These are phyloP conservation scores for Prorops nasuta DNA, from an alignment of 1,140 invertebrate genomes.

Conservation along the genomic window DNA sequence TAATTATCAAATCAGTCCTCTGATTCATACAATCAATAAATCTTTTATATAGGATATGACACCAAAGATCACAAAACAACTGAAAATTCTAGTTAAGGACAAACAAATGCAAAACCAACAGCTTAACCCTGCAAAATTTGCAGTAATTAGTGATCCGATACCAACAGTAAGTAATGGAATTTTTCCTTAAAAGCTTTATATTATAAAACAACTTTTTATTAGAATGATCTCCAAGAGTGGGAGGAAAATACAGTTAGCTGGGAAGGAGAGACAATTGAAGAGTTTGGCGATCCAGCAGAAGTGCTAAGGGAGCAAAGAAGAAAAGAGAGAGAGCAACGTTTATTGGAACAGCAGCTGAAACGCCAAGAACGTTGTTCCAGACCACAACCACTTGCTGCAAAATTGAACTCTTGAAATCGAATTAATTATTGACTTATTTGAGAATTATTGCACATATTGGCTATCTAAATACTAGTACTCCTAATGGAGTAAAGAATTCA, in stretches of 20 bases:
- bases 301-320: conserved; percentile 53
- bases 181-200: neutral
- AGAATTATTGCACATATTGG: neutral
- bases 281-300: conserved; percentile 49
- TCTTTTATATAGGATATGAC: conserved; percentile 52
- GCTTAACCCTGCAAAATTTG: conserved; percentile 41
- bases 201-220: conserved; percentile 2
- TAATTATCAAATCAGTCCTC: conserved; percentile 6
- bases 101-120: conserved; percentile 28
- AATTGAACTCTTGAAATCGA: conserved; percentile 48
- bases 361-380: conserved; percentile 47
- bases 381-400: conserved; percentile 48
- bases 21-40: neutral
- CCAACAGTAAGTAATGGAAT: conserved; percentile 34
- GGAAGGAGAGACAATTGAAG: conserved; percentile 54
- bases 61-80: conserved; percentile 57
- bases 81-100: conserved; percentile 52
- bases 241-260: conserved; percentile 55
- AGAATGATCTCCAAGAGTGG: conserved; percentile 53
- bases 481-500: neutral
- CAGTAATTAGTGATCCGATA: conserved; percentile 37
- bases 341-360: conserved; percentile 55
- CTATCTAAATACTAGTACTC: neutral
- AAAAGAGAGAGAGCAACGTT: conserved; percentile 50
- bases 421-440: neutral